Conservation (phyloP, 2,797 vertebrate species). For the Linurgus olivaceus region DNA sequence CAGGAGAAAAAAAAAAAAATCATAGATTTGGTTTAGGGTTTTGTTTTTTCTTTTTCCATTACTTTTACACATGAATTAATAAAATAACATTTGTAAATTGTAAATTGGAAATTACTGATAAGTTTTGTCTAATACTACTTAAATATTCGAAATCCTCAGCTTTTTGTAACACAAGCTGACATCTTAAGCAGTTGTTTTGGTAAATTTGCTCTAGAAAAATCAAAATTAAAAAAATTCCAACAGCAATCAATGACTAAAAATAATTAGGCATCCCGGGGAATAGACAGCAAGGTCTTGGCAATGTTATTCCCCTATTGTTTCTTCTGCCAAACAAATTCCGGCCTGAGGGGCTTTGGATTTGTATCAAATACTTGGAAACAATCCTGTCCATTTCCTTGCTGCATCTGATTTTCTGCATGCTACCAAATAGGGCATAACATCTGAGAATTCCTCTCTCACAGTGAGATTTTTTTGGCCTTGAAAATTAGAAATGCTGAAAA, state of each 20-base stretch:
- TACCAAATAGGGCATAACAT: constrained; percentile 46
- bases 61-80: not conserved
- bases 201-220: not conserved
- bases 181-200: not conserved
- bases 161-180: not conserved
- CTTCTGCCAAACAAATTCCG: constrained; percentile 36
- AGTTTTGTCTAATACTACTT: not conserved
- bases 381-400: not conserved
- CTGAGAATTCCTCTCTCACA: not conserved
- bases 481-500: constrained; percentile 19
- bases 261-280: constrained; percentile 5
- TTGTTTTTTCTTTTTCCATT: not conserved
- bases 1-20: not conserved
- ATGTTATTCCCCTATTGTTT: not conserved
- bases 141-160: not conserved
- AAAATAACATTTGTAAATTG: not conserved
- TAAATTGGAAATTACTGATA: not conserved
- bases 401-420: constrained; percentile 29
- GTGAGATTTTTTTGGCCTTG: not conserved
- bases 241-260: not conserved
- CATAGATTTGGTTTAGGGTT: fast-evolving
- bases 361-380: constrained; percentile 52
- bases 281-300: not conserved
- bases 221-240: not conserved
- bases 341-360: constrained; percentile 21